A percentile compares a stretch with the other conserved stretches of the same genome.
Conservation (phyloP, 1,140 invertebrate species). For the Brachionus asplanchnoidis region DNA sequence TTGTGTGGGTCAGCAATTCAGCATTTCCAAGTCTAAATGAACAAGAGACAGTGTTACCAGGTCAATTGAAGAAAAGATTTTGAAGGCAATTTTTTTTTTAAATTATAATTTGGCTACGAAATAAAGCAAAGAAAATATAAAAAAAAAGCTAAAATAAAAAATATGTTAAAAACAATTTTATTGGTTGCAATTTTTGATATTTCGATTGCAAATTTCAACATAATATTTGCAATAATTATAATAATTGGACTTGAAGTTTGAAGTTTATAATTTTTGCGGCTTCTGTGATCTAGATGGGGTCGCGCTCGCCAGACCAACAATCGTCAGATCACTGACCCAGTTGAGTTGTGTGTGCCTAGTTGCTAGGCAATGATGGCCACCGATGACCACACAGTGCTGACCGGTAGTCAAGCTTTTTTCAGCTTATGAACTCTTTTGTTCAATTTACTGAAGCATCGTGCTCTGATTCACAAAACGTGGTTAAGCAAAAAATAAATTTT, state of each 20-base stretch:
- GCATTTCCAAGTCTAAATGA: background rate
- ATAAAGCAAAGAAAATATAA: background rate
- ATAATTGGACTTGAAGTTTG: background rate
- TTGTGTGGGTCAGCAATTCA: background rate
- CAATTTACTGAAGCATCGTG: background rate
- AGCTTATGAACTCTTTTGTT: background rate
- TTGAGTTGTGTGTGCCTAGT: background rate
- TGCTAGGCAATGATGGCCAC: background rate
- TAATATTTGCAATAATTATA: conserved; percentile 12
- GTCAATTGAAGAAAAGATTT: background rate
- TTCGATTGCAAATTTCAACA: conserved; percentile 11
- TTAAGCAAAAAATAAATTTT: background rate
- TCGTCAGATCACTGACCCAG: background rate
- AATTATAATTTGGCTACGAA: background rate
- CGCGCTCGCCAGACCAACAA: background rate
- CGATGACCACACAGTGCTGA: background rate
- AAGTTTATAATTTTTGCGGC: background rate
- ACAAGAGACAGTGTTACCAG: background rate
- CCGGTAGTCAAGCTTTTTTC: background rate
- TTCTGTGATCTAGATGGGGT: background rate
- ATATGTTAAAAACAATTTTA: conserved; percentile 13
- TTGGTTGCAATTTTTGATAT: conserved; percentile 10
- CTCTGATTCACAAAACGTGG: background rate
- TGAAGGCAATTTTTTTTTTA: background rate
- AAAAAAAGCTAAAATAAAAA: conserved; percentile 17